Conservation (phyloP, 1,140 invertebrate species). For the Hycleus phaleratus region DNA sequence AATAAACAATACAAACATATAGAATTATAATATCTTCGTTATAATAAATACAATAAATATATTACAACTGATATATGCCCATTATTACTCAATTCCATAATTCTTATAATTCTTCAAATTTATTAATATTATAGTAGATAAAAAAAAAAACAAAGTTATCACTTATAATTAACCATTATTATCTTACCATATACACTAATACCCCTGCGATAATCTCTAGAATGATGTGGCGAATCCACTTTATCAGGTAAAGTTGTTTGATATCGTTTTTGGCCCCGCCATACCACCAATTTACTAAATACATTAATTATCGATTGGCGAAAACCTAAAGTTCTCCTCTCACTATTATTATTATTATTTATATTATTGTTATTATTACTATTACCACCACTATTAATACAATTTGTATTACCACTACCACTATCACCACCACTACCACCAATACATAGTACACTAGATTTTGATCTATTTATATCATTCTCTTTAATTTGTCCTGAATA, state of each 20-base stretch:
- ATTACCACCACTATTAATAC: not conserved
- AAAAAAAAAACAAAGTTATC: not conserved
- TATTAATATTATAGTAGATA: no score
- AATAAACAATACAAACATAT: constrained; percentile 41
- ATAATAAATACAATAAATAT: no score
- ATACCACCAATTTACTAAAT: constrained; percentile 57
- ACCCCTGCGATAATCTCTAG: constrained; percentile 47
- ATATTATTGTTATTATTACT: constrained; percentile 7
- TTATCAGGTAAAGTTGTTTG: constrained; percentile 51
- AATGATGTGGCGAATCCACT: constrained; percentile 45
- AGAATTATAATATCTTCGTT: not conserved
- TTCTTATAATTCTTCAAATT: no score
- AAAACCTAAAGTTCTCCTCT: constrained; percentile 41
- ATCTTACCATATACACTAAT: constrained; percentile 44
- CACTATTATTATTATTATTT: constrained; percentile 19
- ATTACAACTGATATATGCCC: no score
- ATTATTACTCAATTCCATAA: no score
- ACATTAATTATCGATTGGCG: constrained; percentile 57
- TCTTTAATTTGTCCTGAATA: constrained; percentile 9
- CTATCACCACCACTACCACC: no score
- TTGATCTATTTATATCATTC: constrained; percentile 34
- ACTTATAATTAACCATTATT: not conserved
- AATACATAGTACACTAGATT: constrained; percentile 30
- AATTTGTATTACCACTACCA: no score
- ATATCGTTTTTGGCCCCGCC: constrained; percentile 47